Evolutionary conservation across 2,113 vertebrate species (phyloP).

Genomic region (Spizaetus ornatus): DNA sequence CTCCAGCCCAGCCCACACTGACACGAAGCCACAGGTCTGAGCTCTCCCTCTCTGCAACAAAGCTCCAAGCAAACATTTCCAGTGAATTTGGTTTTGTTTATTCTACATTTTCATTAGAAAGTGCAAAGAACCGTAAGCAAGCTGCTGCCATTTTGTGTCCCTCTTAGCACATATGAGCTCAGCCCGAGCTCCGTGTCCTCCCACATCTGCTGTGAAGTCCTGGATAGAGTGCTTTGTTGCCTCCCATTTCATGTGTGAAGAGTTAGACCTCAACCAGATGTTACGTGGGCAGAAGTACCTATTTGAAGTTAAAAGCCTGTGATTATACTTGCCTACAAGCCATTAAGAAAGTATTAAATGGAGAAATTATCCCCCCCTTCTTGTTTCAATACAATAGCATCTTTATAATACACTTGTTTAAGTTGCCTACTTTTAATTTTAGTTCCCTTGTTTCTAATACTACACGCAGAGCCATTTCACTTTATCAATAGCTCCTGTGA

Average conservation of each 20-base stretch:
- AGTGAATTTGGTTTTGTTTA: not conserved
- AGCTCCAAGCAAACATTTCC: not conserved
- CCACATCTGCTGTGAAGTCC: not conserved
- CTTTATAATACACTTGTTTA: constrained; percentile 54
- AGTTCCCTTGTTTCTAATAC: not conserved
- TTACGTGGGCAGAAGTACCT: constrained; percentile 66
- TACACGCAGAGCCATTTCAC: not conserved
- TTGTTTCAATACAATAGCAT: constrained; percentile 59
- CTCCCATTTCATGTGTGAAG: not conserved
- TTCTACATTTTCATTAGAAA: not conserved
- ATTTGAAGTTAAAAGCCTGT: constrained; percentile 48
- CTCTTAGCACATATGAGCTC: not conserved
- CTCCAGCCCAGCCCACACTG: not conserved
- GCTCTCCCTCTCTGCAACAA: not conserved
- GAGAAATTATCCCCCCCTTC: constrained; percentile 36
- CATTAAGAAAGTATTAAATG: constrained; percentile 62
- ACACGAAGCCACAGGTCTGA: not conserved
- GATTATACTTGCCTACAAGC: constrained; percentile 69
- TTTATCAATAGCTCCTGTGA: not conserved
- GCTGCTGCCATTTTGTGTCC: not conserved
- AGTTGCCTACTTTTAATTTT: constrained; percentile 8
- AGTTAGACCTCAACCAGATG: constrained; percentile 53
- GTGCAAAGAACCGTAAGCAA: not conserved
- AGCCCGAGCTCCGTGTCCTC: not conserved
- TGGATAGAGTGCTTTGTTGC: not conserved